phyloP scores from a whole-genome alignment of 2,888 invertebrate genomes.

The Bellardia bayeri region DNA sequence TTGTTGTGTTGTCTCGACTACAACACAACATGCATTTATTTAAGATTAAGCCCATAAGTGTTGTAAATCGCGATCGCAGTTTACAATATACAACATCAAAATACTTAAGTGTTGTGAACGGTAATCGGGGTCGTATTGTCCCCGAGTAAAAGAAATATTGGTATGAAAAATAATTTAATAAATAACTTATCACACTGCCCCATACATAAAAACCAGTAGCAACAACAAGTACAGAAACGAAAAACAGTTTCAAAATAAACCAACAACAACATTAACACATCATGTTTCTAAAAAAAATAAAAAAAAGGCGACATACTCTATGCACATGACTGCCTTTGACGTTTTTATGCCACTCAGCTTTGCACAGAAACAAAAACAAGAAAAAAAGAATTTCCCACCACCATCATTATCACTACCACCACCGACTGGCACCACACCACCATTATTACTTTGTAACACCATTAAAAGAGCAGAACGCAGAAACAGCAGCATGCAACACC shows the following conservation, averaged over 20 bases:
- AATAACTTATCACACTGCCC: neutral
- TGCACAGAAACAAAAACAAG: constrained; percentile 27
- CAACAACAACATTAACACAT: constrained; percentile 17
- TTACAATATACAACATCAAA: too few species aligned
- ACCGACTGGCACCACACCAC: constrained; percentile 1
- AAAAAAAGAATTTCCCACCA: constrained; percentile 45
- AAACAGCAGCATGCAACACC: constrained; percentile 53
- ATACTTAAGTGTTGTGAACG: too few species aligned
- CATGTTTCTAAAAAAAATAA: neutral
- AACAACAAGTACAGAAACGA: neutral
- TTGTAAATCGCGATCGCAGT: too few species aligned
- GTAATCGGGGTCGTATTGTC: too few species aligned
- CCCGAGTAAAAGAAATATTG: too few species aligned
- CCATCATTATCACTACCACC: constrained; percentile 3
- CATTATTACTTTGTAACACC: constrained; percentile 42
- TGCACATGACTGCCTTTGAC: constrained; percentile 61
- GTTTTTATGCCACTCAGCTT: constrained; percentile 57
- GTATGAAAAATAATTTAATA: too few species aligned
- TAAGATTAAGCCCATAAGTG: too few species aligned
- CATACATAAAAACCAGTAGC: neutral
- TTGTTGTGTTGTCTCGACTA: too few species aligned
- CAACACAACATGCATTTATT: too few species aligned
- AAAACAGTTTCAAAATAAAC: constrained; percentile 13
- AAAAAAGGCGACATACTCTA: constrained; percentile 41
- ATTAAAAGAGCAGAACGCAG: constrained; percentile 32